Conservation (phyloP, 2,888 invertebrate species). For the Xestia sexstrigata region DNA sequence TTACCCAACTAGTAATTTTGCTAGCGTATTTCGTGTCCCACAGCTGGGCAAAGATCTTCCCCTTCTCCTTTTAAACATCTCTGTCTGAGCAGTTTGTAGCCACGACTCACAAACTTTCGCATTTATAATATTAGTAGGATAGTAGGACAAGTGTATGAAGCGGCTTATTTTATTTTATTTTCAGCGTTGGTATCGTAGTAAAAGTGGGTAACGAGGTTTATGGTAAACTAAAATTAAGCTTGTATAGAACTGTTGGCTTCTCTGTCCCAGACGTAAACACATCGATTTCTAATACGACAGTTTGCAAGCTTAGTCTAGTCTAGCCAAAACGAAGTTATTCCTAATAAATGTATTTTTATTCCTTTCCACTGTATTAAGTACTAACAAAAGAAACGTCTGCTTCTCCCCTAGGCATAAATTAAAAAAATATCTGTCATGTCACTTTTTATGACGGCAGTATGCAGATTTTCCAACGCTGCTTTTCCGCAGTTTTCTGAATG, state of each 20-base stretch:
- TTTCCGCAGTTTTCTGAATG: slow-evolving; percentile 43
- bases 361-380: not conserved
- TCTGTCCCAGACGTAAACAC: not conserved
- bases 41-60: not conserved
- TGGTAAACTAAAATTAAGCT: not conserved
- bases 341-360: not conserved
- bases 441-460: slow-evolving; percentile 52
- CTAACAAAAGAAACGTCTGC: not conserved
- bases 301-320: not conserved
- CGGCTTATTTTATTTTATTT: not conserved
- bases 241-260: not conserved
- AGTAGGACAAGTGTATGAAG: not conserved
- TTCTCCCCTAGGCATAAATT: not conserved
- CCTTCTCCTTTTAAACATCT: not conserved
- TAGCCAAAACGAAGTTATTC: not conserved
- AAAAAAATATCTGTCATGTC: slow-evolving; percentile 20
- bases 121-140: too few species aligned
- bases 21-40: not conserved
- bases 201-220: not conserved
- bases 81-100: not conserved
- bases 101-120: too few species aligned
- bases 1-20: not conserved
- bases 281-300: not conserved
- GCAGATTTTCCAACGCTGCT: slow-evolving; percentile 54
- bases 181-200: not conserved